phyloP scores from a whole-genome alignment of 2,113 vertebrate species.

The Ammodytes dubius region DNA sequence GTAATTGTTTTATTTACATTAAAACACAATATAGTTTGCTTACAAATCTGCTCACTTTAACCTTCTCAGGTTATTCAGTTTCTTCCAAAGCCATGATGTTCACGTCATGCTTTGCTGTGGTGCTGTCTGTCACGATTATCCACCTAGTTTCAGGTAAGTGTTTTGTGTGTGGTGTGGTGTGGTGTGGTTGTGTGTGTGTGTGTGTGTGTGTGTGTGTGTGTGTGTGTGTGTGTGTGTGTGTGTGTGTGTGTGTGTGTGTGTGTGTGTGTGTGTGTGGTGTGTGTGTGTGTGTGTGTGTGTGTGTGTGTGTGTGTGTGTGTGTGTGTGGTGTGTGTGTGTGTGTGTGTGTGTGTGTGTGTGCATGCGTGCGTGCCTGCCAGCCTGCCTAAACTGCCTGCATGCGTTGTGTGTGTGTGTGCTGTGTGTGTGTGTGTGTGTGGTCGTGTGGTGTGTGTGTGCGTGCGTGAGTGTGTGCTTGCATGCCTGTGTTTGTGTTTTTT shows the following conservation, averaged over 20 bases:
- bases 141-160: constrained; percentile 82
- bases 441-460: constrained; percentile 1
- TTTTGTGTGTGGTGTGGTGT: constrained; percentile 19
- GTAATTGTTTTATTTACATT: neutral
- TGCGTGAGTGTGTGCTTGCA: no score
- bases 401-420: constrained; percentile 66
- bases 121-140: constrained; percentile 80
- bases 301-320: constrained; percentile 16
- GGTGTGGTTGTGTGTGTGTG: constrained; percentile 8
- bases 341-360: constrained; percentile 1
- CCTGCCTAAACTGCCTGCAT: constrained; percentile 55
- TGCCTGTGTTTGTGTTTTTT: no score
- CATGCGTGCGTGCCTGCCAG: no score
- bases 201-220: constrained; percentile 23
- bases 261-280: constrained; percentile 4
- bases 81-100: constrained; percentile 77
- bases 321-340: constrained; percentile 17
- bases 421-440: constrained; percentile 9
- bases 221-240: constrained; percentile 17
- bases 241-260: constrained; percentile 1
- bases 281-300: constrained; percentile 1
- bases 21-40: constrained; percentile 14
- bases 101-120: constrained; percentile 71
- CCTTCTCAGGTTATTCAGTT: constrained; percentile 66
- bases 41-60: constrained; percentile 43